phyloP scores from a whole-genome alignment of 2,113 vertebrate genomes.

The human region DNA sequence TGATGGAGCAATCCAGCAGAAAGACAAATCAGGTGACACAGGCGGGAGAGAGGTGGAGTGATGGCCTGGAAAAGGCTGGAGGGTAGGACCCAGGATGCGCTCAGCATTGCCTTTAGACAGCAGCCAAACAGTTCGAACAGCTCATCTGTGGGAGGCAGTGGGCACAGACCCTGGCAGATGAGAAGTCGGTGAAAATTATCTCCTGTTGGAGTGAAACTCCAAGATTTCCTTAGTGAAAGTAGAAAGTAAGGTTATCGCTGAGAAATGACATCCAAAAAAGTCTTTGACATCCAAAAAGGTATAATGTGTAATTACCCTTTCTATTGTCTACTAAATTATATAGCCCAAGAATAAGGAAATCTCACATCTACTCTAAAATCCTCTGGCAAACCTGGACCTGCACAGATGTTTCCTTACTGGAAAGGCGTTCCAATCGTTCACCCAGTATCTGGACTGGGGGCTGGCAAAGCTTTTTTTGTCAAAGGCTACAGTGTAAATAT shows the following conservation, averaged over 20 bases:
- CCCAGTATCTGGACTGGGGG: background rate
- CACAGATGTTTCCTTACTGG: background rate
- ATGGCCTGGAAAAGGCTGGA: background rate
- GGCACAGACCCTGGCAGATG: too few species aligned
- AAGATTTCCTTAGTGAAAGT: background rate
- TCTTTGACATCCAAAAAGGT: background rate
- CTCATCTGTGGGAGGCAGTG: too few species aligned
- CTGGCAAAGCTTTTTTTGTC: background rate
- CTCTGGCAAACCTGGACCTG: background rate
- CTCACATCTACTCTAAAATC: background rate
- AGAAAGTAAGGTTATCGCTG: background rate
- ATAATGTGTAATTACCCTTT: background rate
- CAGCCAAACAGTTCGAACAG: too few species aligned
- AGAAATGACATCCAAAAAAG: background rate
- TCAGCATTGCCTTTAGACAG: background rate
- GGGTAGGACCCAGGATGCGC: too few species aligned
- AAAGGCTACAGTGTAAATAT: background rate
- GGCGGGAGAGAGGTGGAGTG: background rate
- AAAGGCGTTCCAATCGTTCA: background rate
- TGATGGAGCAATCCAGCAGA: accelerated
- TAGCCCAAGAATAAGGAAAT: background rate
- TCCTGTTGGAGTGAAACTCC: too few species aligned
- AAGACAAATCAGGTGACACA: background rate
- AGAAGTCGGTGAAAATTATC: background rate
- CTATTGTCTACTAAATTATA: background rate